Evolutionary conservation across 2,888 invertebrate species (phyloP).

Genomic region (Troides oblongomaculatus): DNA sequence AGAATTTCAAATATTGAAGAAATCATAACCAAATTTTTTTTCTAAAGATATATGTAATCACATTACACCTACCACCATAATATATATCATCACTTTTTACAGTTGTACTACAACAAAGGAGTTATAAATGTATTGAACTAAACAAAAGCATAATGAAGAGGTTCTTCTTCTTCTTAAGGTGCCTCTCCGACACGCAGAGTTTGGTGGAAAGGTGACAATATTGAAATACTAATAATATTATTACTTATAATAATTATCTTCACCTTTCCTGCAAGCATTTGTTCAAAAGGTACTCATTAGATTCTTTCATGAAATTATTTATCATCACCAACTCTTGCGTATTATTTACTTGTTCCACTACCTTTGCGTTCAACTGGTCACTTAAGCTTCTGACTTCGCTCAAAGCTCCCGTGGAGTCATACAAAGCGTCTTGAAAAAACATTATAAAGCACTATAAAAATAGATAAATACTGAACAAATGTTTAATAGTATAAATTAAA

Average conservation of each 20-base stretch:
- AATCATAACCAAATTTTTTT: too few species aligned
- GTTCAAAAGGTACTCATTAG: constrained; percentile 59
- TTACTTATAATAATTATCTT: background rate
- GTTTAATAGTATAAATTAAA: constrained; percentile 17
- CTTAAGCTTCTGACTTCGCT: constrained; percentile 43
- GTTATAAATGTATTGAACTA: too few species aligned
- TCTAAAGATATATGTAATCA: too few species aligned
- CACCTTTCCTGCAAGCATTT: constrained; percentile 61
- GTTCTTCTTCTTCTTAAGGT: too few species aligned
- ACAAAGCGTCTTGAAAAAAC: constrained; percentile 46
- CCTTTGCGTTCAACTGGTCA: constrained; percentile 55
- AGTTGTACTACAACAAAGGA: too few species aligned
- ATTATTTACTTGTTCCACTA: constrained; percentile 58
- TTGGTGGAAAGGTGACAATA: too few species aligned
- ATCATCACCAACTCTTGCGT: constrained; percentile 64
- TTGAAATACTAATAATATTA: too few species aligned
- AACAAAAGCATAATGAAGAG: too few species aligned
- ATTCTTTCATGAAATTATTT: constrained; percentile 59
- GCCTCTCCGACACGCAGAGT: too few species aligned
- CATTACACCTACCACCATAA: too few species aligned
- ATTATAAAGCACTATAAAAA: constrained; percentile 37
- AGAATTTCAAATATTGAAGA: too few species aligned
- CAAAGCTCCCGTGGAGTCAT: constrained; percentile 40
- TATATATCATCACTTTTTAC: too few species aligned
- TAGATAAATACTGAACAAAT: constrained; percentile 5